A percentile compares a stretch with the other conserved stretches of the same genome.
These are phyloP conservation scores for Macroglossus sobrinus DNA, from an alignment of 2,113 vertebrate genomes.

Conservation along the genomic window DNA sequence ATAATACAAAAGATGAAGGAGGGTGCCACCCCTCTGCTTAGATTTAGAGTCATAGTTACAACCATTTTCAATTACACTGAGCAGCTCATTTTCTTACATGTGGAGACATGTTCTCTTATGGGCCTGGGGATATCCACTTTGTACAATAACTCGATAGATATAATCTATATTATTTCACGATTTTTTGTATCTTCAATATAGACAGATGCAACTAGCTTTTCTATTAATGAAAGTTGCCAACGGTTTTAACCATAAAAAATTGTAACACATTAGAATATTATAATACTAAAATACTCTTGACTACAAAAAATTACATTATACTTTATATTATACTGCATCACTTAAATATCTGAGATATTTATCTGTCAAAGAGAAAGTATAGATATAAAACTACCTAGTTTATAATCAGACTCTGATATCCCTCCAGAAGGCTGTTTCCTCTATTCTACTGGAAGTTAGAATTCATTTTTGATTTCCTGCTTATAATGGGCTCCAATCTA, in stretches of 20 bases:
- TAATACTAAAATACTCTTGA: neutral
- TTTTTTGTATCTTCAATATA: neutral
- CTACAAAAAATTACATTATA: neutral
- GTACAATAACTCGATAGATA: neutral
- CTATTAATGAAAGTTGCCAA: neutral
- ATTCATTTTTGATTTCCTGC: neutral
- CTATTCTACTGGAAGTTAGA: neutral
- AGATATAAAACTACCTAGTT: neutral
- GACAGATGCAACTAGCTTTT: neutral
- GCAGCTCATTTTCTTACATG: neutral
- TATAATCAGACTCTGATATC: neutral
- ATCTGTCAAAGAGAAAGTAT: neutral
- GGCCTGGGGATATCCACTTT: neutral
- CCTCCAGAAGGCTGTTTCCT: neutral
- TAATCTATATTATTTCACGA: neutral
- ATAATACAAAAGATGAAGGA: neutral
- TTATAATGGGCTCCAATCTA: neutral
- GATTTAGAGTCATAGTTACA: neutral
- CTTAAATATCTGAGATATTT: neutral
- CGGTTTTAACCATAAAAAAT: neutral
- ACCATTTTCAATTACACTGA: neutral
- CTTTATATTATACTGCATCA: neutral
- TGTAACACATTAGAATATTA: neutral
- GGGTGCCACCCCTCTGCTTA: neutral
- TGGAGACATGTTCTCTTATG: no score